phyloP scores from a whole-genome alignment of 2,888 invertebrate species.

The Nasonovia ribisnigri region DNA sequence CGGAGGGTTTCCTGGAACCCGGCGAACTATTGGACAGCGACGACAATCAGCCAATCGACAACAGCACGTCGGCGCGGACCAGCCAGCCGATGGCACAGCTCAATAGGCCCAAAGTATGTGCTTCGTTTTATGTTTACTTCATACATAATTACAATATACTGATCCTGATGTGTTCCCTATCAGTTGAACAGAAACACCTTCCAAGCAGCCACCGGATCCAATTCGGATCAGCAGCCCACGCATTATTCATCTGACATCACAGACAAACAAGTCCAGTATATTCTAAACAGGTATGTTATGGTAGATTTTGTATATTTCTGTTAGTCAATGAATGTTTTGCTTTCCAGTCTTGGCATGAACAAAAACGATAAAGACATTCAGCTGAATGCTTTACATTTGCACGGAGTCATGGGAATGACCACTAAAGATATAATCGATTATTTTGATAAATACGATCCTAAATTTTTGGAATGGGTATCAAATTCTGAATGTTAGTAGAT shows the following conservation, averaged over 20 bases:
- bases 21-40: slow-evolving; percentile 54
- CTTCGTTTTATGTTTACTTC: background rate
- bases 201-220: background rate
- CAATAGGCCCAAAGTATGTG: slow-evolving; percentile 42
- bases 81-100: background rate
- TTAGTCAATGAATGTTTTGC: slow-evolving; percentile 1
- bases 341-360: slow-evolving; percentile 56
- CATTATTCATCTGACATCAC: slow-evolving; percentile 35
- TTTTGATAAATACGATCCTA: slow-evolving; percentile 53
- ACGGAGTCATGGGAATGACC: slow-evolving; percentile 58
- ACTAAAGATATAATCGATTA: slow-evolving; percentile 55
- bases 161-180: background rate
- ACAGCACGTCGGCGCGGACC: slow-evolving; percentile 33
- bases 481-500: slow-evolving; percentile 52
- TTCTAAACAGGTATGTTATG: slow-evolving; percentile 43
- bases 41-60: background rate
- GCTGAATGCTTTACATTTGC: slow-evolving; percentile 57
- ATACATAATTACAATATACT: background rate
- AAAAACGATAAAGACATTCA: slow-evolving; percentile 63
- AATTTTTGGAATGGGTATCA: slow-evolving; percentile 63
- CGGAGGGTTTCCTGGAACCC: slow-evolving; percentile 40
- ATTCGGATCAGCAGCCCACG: background rate
- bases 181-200: slow-evolving; percentile 56
- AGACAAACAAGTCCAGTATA: slow-evolving; percentile 51
- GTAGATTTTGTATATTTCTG: background rate